Evolutionary conservation across 2,113 vertebrate species (phyloP), one percentile per base, ranked within the genome.

Genomic region (Spizaetus ornatus): DNA sequence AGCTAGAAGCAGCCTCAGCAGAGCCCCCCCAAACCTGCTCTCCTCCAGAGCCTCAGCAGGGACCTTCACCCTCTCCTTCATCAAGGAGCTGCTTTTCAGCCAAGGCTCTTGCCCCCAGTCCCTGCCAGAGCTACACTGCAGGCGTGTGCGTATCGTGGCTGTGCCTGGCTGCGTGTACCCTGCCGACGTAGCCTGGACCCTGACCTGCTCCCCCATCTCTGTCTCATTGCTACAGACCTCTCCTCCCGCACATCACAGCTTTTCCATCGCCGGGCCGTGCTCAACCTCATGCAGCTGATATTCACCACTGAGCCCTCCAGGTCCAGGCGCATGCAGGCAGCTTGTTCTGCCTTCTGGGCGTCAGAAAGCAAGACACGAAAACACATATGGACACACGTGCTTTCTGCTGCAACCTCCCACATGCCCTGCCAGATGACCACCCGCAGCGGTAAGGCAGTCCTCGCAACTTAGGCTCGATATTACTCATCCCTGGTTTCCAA

Each of bases 111-210:
- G 79, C 21, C 59, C 29, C 42, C 1, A 2, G 14, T 43, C 36
- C 50, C 45, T 40, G 31, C 11, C 42, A 3, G 2, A 88, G 61
- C 56, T 25, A 8, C 0, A 0, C 56, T 31, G 66, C 50, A 62
- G 26, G 29, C 3, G 1, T 12, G 36, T 4, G 11, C 31, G 34
- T 19, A 5, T 20, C 13, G 10, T 0, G 1, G 73, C 50, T 53
- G 26, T 36, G 16, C 61, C 22, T 43, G 65, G 55, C 81, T 81
- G 52, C n/a, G 42, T 0, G 0, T 5, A 36, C 20, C 17, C 34
- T 47, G 10, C 29, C 13, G 22, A 1, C 1, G 1, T 61, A 32
- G 1, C 17, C 34, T 1, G 1, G 18, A 67, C n/a, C 16, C 16
- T 55, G 29, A 27, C 32, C 34, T 3, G 2, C 66, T 52, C 74